Evolutionary conservation across 2,888 invertebrate species (phyloP), one percentile per base, ranked within the genome.

Genomic region (Drosophila koepferae): DNA sequence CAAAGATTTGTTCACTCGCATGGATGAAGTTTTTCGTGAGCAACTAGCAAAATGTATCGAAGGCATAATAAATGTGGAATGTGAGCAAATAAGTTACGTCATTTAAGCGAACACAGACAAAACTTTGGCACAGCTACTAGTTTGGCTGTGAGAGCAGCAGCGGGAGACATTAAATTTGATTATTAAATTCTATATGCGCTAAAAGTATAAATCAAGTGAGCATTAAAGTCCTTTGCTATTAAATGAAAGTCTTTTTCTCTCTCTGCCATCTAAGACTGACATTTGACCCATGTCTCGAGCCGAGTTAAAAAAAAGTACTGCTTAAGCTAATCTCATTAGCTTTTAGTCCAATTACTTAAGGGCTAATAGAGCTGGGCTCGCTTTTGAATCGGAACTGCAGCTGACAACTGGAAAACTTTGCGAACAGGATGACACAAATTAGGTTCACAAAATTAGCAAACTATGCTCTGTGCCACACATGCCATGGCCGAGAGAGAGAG

Each of bases 351-450:
- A 77, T 77, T 77, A 67, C 74, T 63, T 54, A 48, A 18, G 51
- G 55, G 56, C 53, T 56, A 63, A 65, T 64, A 46, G 63, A 53
- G 8, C 60, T 48, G 73, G 59, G 48, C 23, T 8, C 28, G n/a
- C 28, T 48, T 48, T 48, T 31, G 36, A 67, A 63, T 61, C 63
- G 38, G 34, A 72, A 63, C 65, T 55, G 48, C 36, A 58, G 34
- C 51, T 70, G 74, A 72, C 58, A 70, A 53, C 63, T 64, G 74
- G 49, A 48, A 87, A 77, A 84, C 77, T 72, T 80, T 70, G 66
- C 72, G 34, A 80, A 88, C 84, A 83, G 85, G 85, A 85, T 86
- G 86, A 81, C 80, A 74, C 80, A 85, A 85, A 85, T 85, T 88
- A 81, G 81, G 71, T 70, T 67, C 55, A 60, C 28, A 55, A 83